Base-by-base conservation (phyloP, 2,797 vertebrate genomes). In the Lepus townsendii region DNA sequence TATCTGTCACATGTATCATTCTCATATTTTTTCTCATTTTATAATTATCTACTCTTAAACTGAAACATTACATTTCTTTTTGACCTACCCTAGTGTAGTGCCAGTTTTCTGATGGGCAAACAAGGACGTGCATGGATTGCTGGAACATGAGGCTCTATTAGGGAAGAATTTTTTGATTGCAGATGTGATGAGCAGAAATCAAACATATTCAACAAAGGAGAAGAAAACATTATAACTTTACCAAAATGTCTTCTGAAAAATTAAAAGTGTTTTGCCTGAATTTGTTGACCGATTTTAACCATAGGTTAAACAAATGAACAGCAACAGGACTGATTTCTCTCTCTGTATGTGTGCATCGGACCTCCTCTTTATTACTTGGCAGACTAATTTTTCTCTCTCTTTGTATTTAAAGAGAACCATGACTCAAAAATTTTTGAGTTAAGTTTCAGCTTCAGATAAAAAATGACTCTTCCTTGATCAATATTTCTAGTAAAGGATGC, bases 31-130 rank as follows among this genome's bases (percentile, higher is more conserved):
- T 71, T 24, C 13, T n/a, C 4, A 63, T 66, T 50, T 50, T 54
- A 60, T 38, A 69, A 78, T 83, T 54, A 65, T 52, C 72, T 88
- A n/a, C 86, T 65, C 22, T 65, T 66, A 47, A 83, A 66, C 38
- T 92, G 8, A 42, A 78, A 11, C 24, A 68, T 52, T 89, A 0
- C 38, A 38, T 89, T 89, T 91, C 17, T 87, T 7, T 91, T 7
- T 76, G 7, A 42, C 32, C 12, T 47, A 83, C 20, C 38, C 10
- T 69, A 27, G 3, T 24, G 3, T 11, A 60, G 9, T 4, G 65
- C 69, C 11, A 38, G 76, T 24, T 69, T 62, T 69, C 16, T 88
- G 2, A 47, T 17, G 42, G 16, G 1, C 50, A 1, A 52, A 76
- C 35, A 10, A 68, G 7, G 9, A 24, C 0, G 2, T 1, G 0